Evolutionary conservation across 2,113 vertebrate species (phyloP).

Genomic region (Clarias magur): DNA sequence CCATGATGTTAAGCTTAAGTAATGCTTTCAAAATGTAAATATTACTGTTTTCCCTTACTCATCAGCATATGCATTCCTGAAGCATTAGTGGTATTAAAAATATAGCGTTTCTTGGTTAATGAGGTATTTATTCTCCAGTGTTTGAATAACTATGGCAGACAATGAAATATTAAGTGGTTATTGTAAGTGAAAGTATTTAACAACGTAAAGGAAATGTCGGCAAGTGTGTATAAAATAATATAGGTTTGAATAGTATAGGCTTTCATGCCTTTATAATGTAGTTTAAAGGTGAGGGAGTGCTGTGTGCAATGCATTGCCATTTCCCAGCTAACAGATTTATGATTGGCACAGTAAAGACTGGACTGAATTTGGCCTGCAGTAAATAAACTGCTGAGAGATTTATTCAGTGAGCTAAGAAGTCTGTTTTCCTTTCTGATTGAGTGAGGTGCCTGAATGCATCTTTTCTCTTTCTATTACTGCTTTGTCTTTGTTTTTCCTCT

Average conservation of each 20-base stretch:
- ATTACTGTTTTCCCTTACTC: neutral
- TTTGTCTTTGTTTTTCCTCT: neutral
- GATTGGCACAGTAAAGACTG: constrained; percentile 24
- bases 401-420: neutral
- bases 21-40: neutral
- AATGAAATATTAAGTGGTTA: neutral
- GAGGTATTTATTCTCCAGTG: neutral
- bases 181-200: constrained; percentile 17
- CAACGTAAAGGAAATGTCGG: neutral
- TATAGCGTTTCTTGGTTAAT: neutral
- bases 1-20: constrained; percentile 33
- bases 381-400: constrained; percentile 19
- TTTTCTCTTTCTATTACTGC: neutral
- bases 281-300: neutral
- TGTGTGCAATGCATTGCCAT: neutral
- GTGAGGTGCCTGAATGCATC: neutral
- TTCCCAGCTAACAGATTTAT: constrained; percentile 9
- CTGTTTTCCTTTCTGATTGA: neutral
- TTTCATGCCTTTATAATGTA: neutral
- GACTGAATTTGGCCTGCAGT: constrained; percentile 18
- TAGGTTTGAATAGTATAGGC: neutral
- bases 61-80: neutral
- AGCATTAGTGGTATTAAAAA: neutral
- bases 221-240: neutral
- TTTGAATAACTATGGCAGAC: neutral